Evolutionary conservation across 2,797 vertebrate genomes (phyloP).

Genomic region (Chaetodon trifasciatus): DNA sequence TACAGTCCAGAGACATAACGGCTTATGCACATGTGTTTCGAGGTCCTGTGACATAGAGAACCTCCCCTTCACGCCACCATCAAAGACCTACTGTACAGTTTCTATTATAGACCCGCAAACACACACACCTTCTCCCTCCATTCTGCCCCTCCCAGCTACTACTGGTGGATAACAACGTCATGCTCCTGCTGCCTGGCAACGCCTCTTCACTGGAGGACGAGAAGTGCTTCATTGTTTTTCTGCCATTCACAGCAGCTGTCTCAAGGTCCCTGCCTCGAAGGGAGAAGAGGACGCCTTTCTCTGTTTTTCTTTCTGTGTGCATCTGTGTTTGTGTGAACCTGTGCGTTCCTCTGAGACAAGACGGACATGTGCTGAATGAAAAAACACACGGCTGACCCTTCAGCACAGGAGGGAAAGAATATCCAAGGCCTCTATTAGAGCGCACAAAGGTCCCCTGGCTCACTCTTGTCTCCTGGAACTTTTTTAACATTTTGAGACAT

Average conservation of each 20-base stretch:
- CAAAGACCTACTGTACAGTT: slow-evolving; percentile 29
- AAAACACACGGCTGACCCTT: slow-evolving; percentile 47
- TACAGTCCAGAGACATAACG: background rate
- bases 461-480: slow-evolving; percentile 22
- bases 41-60: slow-evolving; percentile 26
- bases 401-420: slow-evolving; percentile 10
- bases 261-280: slow-evolving; percentile 76
- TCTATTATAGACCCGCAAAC: slow-evolving; percentile 25
- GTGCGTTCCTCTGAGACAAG: slow-evolving; percentile 16
- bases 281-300: slow-evolving; percentile 54
- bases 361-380: slow-evolving; percentile 22
- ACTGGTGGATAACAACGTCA: slow-evolving; percentile 54
- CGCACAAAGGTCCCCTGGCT: background rate
- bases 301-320: slow-evolving; percentile 7
- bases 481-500: slow-evolving; percentile 4
- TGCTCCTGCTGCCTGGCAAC: slow-evolving; percentile 84
- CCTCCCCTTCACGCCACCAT: background rate
- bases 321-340: slow-evolving; percentile 15
- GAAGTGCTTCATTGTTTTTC: slow-evolving; percentile 79
- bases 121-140: slow-evolving; percentile 16
- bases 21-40: background rate
- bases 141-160: slow-evolving; percentile 31
- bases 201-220: slow-evolving; percentile 74
- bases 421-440: slow-evolving; percentile 45
- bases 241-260: slow-evolving; percentile 76